Evolutionary conservation across 2,797 vertebrate genomes (phyloP).

Genomic region (Lepilemur septentrionalis): DNA sequence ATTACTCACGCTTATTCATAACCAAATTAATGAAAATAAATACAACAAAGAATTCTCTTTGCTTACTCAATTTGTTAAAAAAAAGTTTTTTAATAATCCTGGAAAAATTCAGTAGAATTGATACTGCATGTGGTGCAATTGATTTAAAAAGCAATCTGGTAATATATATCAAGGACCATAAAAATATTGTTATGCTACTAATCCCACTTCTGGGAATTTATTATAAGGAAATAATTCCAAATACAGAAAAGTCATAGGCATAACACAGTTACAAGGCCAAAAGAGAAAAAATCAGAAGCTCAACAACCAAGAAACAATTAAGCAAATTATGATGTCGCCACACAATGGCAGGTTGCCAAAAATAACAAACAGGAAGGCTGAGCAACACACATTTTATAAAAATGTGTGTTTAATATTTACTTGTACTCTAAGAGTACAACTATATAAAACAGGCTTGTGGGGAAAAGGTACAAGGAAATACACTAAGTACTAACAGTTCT

Average conservation of each 20-base stretch:
- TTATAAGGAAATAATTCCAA: not conserved
- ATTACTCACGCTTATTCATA: not conserved
- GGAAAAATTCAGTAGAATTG: not conserved
- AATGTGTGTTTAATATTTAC: not conserved
- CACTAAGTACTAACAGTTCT: not conserved
- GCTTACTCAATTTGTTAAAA: not conserved
- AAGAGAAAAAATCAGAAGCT: not conserved
- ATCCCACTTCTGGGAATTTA: not conserved
- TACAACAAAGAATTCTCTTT: not conserved
- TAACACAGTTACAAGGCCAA: not conserved
- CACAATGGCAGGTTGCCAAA: not conserved
- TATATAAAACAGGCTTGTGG: not conserved
- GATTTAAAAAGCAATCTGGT: not conserved
- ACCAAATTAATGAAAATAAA: not conserved
- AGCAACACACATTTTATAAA: not conserved
- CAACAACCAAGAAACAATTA: not conserved
- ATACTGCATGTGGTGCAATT: not conserved
- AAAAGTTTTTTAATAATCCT: not conserved
- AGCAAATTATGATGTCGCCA: not conserved
- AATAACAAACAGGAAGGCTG: not conserved
- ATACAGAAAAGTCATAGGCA: not conserved
- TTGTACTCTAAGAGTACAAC: not conserved
- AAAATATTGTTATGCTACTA: not conserved
- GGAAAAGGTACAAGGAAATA: not conserved
- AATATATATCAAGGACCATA: not conserved